Conservation (phyloP, 2,797 vertebrate species). For the Anabacerthia variegaticeps region DNA sequence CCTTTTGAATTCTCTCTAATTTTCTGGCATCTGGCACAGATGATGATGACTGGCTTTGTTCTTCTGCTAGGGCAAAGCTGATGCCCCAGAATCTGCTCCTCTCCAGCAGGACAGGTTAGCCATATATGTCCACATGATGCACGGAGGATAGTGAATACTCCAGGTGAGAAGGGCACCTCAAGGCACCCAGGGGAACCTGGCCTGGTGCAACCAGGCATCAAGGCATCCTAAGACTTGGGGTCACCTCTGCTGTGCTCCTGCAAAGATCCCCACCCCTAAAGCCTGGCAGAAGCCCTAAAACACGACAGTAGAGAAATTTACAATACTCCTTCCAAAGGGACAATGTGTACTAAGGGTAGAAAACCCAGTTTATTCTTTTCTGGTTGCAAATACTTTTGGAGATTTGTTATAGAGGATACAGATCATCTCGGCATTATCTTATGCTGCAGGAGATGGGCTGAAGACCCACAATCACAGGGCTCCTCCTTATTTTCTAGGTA, state of each 20-base stretch:
- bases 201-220: background rate
- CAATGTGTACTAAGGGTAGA: background rate
- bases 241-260: background rate
- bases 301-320: background rate
- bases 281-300: background rate
- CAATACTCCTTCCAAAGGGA: background rate
- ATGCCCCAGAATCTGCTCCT: background rate
- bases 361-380: background rate
- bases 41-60: background rate
- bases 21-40: background rate
- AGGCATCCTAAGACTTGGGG: background rate
- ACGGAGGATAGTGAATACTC: rapidly evolving
- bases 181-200: background rate
- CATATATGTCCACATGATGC: background rate
- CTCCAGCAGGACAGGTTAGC: background rate
- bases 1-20: background rate
- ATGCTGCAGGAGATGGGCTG: background rate
- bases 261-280: background rate
- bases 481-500: background rate
- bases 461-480: background rate
- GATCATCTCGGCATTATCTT: background rate
- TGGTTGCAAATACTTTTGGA: background rate
- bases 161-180: rapidly evolving
- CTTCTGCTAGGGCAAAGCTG: background rate
- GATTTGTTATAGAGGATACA: background rate